Percentiles rank a stretch among this genome's conserved stretches.
These are phyloP conservation scores for Drosophila atripex DNA, from an alignment of 2,888 invertebrate species.

Conservation along the genomic window DNA sequence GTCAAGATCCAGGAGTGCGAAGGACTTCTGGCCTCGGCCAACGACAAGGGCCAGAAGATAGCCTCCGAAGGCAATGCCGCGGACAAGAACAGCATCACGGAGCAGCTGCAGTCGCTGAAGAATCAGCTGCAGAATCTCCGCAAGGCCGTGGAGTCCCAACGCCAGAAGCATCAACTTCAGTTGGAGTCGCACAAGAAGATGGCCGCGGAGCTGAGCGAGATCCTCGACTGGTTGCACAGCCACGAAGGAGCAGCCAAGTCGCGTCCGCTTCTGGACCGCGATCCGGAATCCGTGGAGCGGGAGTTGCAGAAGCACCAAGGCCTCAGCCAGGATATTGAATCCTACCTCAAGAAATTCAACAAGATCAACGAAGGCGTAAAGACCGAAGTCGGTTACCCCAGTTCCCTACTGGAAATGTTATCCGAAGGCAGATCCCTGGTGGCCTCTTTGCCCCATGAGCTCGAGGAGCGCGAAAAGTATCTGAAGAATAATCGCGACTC, in stretches of 20 bases:
- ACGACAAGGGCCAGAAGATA: conserved; percentile 96
- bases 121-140: conserved; percentile 92
- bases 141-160: conserved; percentile 92
- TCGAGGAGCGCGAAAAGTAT: conserved; percentile 92
- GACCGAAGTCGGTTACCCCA: conserved; percentile 91
- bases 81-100: conserved; percentile 94
- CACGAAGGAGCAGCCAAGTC: conserved; percentile 93
- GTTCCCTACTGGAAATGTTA: conserved; percentile 91
- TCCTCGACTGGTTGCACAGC: conserved; percentile 92
- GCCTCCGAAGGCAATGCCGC: conserved; percentile 94
- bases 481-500: conserved; percentile 90
- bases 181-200: conserved; percentile 95
- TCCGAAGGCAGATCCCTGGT: conserved; percentile 92
- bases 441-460: conserved; percentile 90
- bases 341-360: conserved; percentile 88
- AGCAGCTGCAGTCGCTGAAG: conserved; percentile 93
- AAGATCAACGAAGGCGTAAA: conserved; percentile 89
- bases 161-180: conserved; percentile 93
- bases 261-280: conserved; percentile 91
- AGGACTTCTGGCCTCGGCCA: conserved; percentile 92
- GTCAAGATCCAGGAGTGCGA: conserved; percentile 95
- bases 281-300: conserved; percentile 90
- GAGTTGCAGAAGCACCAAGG: conserved; percentile 91
- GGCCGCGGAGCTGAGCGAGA: conserved; percentile 91
- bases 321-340: conserved; percentile 88